Percentiles rank a stretch among this genome's conserved stretches.
phyloP scores from a whole-genome alignment of 2,888 invertebrate species.

The Gnatocerus cornutus region DNA sequence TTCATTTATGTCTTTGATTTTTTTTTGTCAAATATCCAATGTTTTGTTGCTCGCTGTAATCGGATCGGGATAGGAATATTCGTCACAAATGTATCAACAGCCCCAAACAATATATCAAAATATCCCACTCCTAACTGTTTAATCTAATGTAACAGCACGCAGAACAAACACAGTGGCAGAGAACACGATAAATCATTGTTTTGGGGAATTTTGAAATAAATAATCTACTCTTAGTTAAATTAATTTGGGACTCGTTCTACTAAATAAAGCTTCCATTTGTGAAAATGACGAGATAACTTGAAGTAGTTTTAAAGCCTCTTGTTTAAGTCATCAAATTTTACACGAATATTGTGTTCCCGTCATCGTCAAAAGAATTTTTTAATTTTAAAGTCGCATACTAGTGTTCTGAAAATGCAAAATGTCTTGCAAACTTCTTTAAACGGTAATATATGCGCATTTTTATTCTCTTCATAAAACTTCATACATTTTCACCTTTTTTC shows the following conservation, averaged over 20 bases:
- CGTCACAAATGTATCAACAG: constrained; percentile 26
- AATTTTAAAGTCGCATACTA: too few relatives aligned
- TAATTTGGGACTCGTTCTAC: background rate
- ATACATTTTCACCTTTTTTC: constrained; percentile 13
- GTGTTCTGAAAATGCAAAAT: background rate
- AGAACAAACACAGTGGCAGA: constrained; percentile 18
- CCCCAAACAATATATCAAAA: constrained; percentile 29
- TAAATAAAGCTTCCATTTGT: too few relatives aligned
- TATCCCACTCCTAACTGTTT: constrained; percentile 24
- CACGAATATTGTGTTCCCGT: too few relatives aligned
- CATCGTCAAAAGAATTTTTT: too few relatives aligned
- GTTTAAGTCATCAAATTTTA: too few relatives aligned
- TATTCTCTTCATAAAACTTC: constrained; percentile 9
- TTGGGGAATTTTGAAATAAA: constrained; percentile 9
- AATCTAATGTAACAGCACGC: constrained; percentile 22
- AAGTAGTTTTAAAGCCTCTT: too few relatives aligned
- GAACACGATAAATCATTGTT: constrained; percentile 17
- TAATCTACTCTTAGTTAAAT: constrained; percentile 1
- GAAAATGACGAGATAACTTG: too few relatives aligned
- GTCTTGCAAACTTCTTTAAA: constrained; percentile 19
- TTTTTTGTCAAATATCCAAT: constrained; percentile 19
- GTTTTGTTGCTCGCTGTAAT: constrained; percentile 31
- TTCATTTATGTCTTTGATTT: constrained; percentile 42
- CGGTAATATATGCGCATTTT: constrained; percentile 34
- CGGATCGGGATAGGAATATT: constrained; percentile 32